Conservation (phyloP, 1,140 invertebrate species). For the Stegodyphus mimosarum region DNA sequence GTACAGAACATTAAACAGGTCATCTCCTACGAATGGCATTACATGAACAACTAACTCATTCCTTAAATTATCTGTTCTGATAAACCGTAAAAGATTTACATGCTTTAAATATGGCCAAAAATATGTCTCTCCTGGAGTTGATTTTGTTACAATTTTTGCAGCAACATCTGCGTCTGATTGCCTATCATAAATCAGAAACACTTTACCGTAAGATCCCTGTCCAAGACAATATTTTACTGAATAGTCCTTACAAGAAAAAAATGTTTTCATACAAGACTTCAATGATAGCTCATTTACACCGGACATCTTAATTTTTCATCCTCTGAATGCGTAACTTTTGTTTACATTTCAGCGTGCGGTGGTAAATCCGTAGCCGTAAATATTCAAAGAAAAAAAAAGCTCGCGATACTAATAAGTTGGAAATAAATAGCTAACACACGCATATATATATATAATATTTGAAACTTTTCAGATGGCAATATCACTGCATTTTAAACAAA, state of each 20-base stretch:
- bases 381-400: too few relatives aligned
- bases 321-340: too few relatives aligned
- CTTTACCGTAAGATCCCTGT: slow-evolving; percentile 12
- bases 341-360: too few relatives aligned
- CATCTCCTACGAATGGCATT: slow-evolving; percentile 17
- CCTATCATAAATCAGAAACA: neutral
- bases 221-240: neutral
- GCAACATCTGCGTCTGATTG: neutral
- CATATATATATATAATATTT: too few relatives aligned
- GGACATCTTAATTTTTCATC: too few relatives aligned
- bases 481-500: too few relatives aligned
- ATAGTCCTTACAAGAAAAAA: neutral
- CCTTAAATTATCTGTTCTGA: slow-evolving; percentile 2
- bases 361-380: too few relatives aligned
- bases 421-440: too few relatives aligned
- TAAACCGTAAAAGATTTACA: slow-evolving; percentile 21
- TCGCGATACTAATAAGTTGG: too few relatives aligned
- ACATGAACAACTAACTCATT: neutral
- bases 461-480: too few relatives aligned
- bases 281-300: too few relatives aligned
- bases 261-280: too few relatives aligned
- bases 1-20: slow-evolving; percentile 12
- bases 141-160: slow-evolving; percentile 7
- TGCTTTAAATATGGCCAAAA: slow-evolving; percentile 17
- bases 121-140: neutral